Evolutionary conservation across 1,140 invertebrate species (phyloP).

Genomic region (Lepidurus apus): DNA sequence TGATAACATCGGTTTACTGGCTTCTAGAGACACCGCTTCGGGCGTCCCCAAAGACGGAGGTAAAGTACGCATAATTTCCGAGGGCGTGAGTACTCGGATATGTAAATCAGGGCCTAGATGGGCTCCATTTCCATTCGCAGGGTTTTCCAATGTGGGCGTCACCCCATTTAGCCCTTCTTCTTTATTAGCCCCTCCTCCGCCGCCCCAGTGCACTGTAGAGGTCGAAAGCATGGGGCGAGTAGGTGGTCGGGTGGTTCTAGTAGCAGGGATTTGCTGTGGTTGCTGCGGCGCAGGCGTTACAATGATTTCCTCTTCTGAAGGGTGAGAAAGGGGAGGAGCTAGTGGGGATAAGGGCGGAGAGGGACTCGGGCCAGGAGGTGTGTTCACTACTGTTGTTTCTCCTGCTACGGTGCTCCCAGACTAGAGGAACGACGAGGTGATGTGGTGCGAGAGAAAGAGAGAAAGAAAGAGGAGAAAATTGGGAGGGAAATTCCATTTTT

Average conservation of each 20-base stretch:
- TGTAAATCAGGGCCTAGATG: constrained; percentile 56
- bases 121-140: too few species aligned
- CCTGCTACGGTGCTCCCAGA: constrained; percentile 25
- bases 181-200: background rate
- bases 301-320: constrained; percentile 14
- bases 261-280: background rate
- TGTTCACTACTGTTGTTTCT: constrained; percentile 29
- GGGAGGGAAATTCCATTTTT: constrained; percentile 16
- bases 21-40: background rate
- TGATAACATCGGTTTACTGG: background rate
- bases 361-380: constrained; percentile 25
- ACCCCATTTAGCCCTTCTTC: background rate
- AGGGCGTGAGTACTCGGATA: constrained; percentile 75
- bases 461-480: constrained; percentile 32
- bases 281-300: background rate
- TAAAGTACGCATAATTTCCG: constrained; percentile 78
- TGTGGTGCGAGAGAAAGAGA: constrained; percentile 24
- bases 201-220: constrained; percentile 23
- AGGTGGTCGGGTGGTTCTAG: constrained; percentile 36
- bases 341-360: constrained; percentile 30
- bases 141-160: constrained; percentile 19
- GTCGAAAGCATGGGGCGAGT: constrained; percentile 33
- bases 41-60: constrained; percentile 64
- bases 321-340: constrained; percentile 37
- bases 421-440: background rate